Base-by-base conservation (phyloP, 2,113 vertebrate species). In the Chrysemys picta region DNA sequence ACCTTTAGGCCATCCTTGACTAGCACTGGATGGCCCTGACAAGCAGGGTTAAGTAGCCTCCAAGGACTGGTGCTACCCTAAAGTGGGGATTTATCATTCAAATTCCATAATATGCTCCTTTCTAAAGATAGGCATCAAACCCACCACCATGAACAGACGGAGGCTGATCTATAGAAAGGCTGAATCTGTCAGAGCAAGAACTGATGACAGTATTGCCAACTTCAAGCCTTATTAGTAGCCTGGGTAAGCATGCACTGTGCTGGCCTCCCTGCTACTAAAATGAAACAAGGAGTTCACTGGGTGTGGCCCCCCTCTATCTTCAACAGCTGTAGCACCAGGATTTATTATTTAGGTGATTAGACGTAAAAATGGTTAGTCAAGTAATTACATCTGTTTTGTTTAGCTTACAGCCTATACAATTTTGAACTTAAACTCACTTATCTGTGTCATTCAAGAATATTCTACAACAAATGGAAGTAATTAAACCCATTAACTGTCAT, bases 131-230 rank as follows among this genome's bases (percentile, higher is more conserved):
- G 79, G 84, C 94, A 96, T 93, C 91, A 96, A 96, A 75, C 5
- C 84, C 95, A 96, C 94, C 91, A 96, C 88, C 89, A 93, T 94
- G 90, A 97, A 91, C 97, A 97, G 96, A 97, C 95, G 96, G 96
- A 81, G 96, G 42, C 53, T 8, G 94, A 87, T 92, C 96, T 88
- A 96, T 96, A 90, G 97, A 96, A 94, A 95, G 96, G 80, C 38
- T 91, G 96, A 97, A 97, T 84, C 95, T 97, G 97, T 80, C 91
- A 10, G 35, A 92, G 80, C 78, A 82, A 84, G 90, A 96, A 89
- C 10, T 59, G 59, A 62, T 31, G 13, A 35, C 59, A 35, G 29
- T 31, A 35, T 62, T 62, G 59, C 29, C 59, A 62, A 35, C 79
- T 95, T 72, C 5, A 19, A 86, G 87, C n/a, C 38, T 75, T 75